Conservation (phyloP, 2,113 vertebrate species). For the Regulus satrapa region DNA sequence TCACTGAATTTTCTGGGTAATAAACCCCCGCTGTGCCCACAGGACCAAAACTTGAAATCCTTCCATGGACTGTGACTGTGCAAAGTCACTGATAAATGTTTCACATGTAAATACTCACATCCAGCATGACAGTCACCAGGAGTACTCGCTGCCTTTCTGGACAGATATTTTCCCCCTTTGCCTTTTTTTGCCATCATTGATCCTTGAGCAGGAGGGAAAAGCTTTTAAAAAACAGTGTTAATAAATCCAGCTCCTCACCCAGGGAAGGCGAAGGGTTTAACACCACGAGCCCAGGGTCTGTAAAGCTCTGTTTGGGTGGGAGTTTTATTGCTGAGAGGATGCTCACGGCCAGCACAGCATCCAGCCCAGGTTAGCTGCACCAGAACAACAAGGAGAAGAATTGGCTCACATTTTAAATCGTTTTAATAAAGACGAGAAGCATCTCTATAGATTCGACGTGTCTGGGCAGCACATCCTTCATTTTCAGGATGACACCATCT, state of each 20-base stretch:
- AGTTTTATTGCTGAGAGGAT: neutral
- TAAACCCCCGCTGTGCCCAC: neutral
- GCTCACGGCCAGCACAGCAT: rapidly evolving
- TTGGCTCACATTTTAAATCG: neutral
- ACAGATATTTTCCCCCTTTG: neutral
- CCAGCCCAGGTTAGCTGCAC: rapidly evolving
- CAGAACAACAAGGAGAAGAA: neutral
- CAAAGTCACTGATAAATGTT: neutral
- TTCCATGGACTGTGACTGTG: neutral
- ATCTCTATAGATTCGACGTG: rapidly evolving
- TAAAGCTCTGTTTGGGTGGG: neutral
- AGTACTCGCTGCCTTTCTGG: neutral
- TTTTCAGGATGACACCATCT: neutral
- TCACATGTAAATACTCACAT: rapidly evolving
- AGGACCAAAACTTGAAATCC: neutral
- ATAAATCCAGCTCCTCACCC: neutral
- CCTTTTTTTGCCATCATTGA: neutral
- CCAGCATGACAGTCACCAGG: rapidly evolving
- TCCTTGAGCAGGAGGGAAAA: neutral
- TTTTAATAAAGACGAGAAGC: neutral
- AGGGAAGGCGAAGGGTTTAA: neutral
- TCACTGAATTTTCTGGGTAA: neutral
- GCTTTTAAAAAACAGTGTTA: rapidly evolving
- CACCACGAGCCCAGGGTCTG: neutral
- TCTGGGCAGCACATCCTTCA: neutral